These are phyloP conservation scores for Allygus modestus DNA, from an alignment of 2,888 invertebrate species.

Conservation along the genomic window DNA sequence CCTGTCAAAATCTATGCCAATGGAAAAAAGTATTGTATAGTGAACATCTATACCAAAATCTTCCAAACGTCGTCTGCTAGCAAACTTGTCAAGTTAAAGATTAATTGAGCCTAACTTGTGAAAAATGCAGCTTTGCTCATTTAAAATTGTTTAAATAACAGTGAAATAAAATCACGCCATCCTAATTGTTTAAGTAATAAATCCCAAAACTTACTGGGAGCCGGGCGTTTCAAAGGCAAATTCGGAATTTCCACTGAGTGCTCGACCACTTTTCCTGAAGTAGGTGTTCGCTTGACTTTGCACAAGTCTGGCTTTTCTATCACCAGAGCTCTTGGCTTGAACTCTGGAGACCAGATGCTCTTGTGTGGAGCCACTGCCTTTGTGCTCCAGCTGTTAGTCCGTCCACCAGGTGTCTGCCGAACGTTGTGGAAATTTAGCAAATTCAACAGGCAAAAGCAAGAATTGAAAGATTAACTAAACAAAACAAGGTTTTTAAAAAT, in stretches of 20 bases:
- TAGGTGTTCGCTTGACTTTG: conserved; percentile 56
- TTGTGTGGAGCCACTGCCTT: conserved; percentile 74
- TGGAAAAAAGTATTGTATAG: no score
- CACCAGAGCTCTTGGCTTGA: conserved; percentile 63
- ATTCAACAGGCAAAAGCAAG: conserved; percentile 7
- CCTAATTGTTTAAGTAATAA: no score
- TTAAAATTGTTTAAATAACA: no score
- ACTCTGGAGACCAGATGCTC: conserved; percentile 76
- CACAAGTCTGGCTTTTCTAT: conserved; percentile 60
- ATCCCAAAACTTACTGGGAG: conserved; percentile 48
- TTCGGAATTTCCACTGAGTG: conserved; percentile 33
- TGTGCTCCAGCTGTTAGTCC: conserved; percentile 75
- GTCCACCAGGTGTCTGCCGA: conserved; percentile 20
- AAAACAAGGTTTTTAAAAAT: no score
- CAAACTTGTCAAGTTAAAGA: no score
- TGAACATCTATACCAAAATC: no score
- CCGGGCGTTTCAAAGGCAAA: not conserved
- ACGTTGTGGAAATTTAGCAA: no score
- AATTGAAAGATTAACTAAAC: conserved; percentile 3
- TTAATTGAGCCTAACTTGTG: no score
- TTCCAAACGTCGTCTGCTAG: no score
- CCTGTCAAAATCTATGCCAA: no score
- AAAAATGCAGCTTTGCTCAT: no score
- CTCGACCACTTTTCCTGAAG: conserved; percentile 55
- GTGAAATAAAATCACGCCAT: no score